These are phyloP conservation scores for Aythya baeri DNA, from an alignment of 2,113 vertebrate genomes.

Conservation along the genomic window DNA sequence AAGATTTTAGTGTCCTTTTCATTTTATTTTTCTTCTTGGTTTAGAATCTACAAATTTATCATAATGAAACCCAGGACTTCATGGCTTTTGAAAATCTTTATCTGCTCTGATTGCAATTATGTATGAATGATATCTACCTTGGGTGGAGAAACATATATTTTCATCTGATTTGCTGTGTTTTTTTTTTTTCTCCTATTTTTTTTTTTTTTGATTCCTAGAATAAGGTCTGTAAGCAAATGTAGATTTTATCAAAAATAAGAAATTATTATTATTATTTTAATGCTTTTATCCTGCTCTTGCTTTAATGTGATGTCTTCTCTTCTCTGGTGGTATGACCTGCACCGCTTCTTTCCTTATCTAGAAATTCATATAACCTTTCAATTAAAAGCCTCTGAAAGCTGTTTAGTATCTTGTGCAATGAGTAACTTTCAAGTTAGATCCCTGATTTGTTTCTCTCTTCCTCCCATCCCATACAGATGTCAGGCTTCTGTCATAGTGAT, in stretches of 20 bases:
- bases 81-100: not conserved
- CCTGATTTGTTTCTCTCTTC: not conserved
- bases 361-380: not conserved
- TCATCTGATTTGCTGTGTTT: rapidly evolving
- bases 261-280: not conserved
- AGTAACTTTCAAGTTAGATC: not conserved
- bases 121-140: not conserved
- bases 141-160: not conserved
- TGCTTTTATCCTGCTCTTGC: not conserved
- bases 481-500: not conserved
- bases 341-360: not conserved
- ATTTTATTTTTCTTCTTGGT: not conserved
- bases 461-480: not conserved
- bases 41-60: not conserved
- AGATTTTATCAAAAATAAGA: not conserved
- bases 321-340: not conserved
- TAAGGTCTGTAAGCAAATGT: not conserved
- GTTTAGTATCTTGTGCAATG: not conserved
- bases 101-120: not conserved
- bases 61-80: not conserved
- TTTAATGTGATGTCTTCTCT: not conserved
- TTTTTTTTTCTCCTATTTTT: not conserved
- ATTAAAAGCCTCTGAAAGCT: not conserved
- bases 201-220: not conserved
- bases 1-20: not conserved